Evolutionary conservation across 2,113 vertebrate genomes (phyloP).

Genomic region (Macaca mulatta): DNA sequence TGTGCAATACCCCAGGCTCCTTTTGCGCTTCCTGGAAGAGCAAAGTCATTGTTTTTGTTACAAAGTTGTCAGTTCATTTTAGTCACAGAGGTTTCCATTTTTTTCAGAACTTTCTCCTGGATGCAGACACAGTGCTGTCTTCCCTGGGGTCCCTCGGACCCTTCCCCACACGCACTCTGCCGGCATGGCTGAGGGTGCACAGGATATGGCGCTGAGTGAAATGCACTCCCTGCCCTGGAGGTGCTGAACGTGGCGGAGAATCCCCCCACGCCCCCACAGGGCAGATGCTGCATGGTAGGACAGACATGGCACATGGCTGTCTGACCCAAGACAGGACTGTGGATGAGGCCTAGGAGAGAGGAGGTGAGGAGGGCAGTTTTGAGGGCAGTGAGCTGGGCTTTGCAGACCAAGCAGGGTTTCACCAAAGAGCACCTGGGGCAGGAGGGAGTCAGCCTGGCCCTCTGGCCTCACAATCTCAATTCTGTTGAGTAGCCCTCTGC

Average conservation of each 20-base stretch:
- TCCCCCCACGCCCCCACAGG: not conserved
- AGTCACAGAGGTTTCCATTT: not conserved
- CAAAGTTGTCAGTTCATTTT: not conserved
- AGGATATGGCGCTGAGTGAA: not conserved
- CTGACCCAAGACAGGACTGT: not conserved
- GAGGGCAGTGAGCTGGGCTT: not conserved
- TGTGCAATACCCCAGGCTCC: not conserved
- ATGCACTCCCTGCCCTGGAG: not conserved
- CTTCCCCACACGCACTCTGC: not conserved
- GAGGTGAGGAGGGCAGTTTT: no score
- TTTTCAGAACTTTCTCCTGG: not conserved
- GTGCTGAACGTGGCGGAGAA: not conserved
- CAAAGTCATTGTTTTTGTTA: not conserved
- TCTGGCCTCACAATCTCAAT: not conserved
- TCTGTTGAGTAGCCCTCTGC: not conserved
- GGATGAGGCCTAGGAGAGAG: no score
- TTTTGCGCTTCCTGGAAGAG: not conserved
- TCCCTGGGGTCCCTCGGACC: fast-evolving
- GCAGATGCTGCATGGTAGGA: no score
- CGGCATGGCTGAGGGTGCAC: not conserved
- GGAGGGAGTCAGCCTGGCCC: not conserved
- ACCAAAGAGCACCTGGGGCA: not conserved
- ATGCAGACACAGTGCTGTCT: not conserved
- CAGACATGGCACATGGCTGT: not conserved
- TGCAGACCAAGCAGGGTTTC: not conserved